These are phyloP conservation scores for Leptinotarsa defecta DNA, from an alignment of 1,140 invertebrate genomes.

Conservation along the genomic window DNA sequence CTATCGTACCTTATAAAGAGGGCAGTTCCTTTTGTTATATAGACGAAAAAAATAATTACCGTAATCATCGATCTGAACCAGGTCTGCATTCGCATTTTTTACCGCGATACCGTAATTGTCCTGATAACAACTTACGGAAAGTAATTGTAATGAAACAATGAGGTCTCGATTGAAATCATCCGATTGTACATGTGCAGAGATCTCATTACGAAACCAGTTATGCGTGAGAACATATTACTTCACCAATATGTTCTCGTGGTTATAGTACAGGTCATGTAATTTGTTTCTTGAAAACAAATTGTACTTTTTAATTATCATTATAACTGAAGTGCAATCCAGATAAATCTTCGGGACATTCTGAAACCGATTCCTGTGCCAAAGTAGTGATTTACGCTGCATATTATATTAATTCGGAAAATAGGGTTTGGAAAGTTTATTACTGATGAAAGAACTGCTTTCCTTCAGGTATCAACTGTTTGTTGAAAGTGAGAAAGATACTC, in stretches of 20 bases:
- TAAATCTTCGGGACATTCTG: too few relatives aligned
- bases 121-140: neutral
- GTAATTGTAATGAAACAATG: constrained; percentile 9
- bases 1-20: too few relatives aligned
- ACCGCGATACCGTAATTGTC: neutral
- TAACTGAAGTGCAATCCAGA: too few relatives aligned
- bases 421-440: too few relatives aligned
- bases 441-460: too few relatives aligned
- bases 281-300: too few relatives aligned
- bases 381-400: too few relatives aligned
- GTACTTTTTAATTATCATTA: too few relatives aligned
- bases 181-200: neutral
- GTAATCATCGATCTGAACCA: neutral
- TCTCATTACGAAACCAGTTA: neutral
- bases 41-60: constrained; percentile 6
- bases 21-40: neutral
- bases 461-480: too few relatives aligned
- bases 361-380: too few relatives aligned
- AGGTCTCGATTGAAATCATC: neutral
- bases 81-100: constrained; percentile 5
- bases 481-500: too few relatives aligned
- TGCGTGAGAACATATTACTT: neutral
- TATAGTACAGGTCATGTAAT: neutral
- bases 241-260: neutral
- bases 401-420: too few relatives aligned